These are phyloP conservation scores for Fabriciana adippe DNA, from an alignment of 2,888 invertebrate genomes.

Conservation along the genomic window DNA sequence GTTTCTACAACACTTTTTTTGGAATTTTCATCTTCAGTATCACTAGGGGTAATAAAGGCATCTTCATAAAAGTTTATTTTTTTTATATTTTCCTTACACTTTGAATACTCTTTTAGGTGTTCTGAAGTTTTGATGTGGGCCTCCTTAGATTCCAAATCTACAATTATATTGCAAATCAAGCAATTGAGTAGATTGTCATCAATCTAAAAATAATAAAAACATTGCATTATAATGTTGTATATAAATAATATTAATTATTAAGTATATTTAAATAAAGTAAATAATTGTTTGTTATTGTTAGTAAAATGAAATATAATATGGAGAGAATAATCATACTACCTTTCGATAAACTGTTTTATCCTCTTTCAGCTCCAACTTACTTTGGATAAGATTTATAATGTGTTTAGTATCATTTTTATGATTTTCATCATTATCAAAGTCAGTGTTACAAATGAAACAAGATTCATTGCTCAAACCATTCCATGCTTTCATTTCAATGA, in stretches of 20 bases:
- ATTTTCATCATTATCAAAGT: conserved; percentile 47
- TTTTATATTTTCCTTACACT: conserved; percentile 31
- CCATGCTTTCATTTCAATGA: conserved; percentile 55
- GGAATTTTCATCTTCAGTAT: conserved; percentile 23
- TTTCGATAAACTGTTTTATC: conserved; percentile 51
- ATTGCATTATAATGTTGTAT: conserved; percentile 38
- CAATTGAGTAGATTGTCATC: conserved; percentile 52
- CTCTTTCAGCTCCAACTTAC: conserved; percentile 48
- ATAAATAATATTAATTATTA: background rate
- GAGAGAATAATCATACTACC: conserved; percentile 39
- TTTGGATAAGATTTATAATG: conserved; percentile 53
- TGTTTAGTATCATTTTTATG: conserved; percentile 52
- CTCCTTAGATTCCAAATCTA: conserved; percentile 36
- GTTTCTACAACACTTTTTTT: conserved; percentile 14
- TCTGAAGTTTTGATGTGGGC: conserved; percentile 47
- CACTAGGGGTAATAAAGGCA: background rate
- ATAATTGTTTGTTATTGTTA: background rate
- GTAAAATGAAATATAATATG: background rate
- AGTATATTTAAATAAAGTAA: background rate
- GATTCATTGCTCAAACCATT: conserved; percentile 53
- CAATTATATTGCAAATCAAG: conserved; percentile 54
- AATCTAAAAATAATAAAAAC: conserved; percentile 48
- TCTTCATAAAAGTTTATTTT: conserved; percentile 4
- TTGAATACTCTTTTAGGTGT: conserved; percentile 44
- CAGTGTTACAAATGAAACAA: conserved; percentile 56